Base-by-base conservation (phyloP, 2,888 invertebrate species). In the Hypomecis punctinalis region DNA sequence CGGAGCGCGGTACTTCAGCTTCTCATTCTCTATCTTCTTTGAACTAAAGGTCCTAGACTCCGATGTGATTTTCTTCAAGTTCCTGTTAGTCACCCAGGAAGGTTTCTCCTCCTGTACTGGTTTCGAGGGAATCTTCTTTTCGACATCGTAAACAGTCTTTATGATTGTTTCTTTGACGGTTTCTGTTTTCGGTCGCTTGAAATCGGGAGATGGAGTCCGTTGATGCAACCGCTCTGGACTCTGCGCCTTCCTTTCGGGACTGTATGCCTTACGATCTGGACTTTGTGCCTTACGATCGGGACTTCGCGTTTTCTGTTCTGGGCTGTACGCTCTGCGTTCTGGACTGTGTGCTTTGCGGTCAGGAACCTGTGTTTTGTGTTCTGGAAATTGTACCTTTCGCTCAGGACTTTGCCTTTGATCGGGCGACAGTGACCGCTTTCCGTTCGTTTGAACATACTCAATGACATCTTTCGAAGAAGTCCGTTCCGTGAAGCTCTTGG, bases 11-110 rank as follows among this genome's bases (percentile, higher is more conserved):
- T 89, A 89, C 63, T 88, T 90, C 0, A 86, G 83, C 70, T 91
- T 93, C 51, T 89, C 90, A 1, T 73, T 75, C 47, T 92, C 92
- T n/a, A 85, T 75, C 74, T 89, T 90, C 69, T 89, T 91, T 35
- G 76, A 82, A 70, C 87, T 90, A 66, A 84, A 88, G 5, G 86
- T 85, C 33, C 90, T 82, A 9, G 82, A 80, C 45, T 93, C 93
- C 0, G 91, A 84, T 2, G 86, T 88, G 3, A 86, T 85, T 80
- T 95, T 95, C 74, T 94, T 94, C 61, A 95, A 81, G 66, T 94
- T 94, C 67, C 94, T 93, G 77, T 93, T 94, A 5, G 90, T 94
- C 6, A 94, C 93, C 95, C 95, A 95, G 23, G 94, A 94, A 0
- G 95, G 95, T 71, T 94, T 94, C 39, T 94, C 93, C 23, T 94